Evolutionary conservation across 2,797 vertebrate species (phyloP).

Genomic region (Enteromius anoplus): DNA sequence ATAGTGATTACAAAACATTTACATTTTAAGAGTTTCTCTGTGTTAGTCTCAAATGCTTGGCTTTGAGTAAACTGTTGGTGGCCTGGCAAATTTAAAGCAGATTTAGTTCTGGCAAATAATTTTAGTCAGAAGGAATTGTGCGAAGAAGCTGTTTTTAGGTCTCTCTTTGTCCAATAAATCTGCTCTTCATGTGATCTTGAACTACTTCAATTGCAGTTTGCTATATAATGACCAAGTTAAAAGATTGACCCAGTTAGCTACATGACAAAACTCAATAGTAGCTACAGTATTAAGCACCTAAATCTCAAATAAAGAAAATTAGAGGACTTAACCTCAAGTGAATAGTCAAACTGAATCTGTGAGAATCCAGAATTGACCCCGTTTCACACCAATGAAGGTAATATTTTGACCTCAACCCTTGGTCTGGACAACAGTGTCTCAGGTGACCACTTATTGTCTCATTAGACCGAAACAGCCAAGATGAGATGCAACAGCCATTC

Average conservation of each 20-base stretch:
- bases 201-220: slow-evolving; percentile 7
- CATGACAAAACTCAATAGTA: slow-evolving; percentile 22
- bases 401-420: slow-evolving; percentile 48
- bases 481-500: slow-evolving; percentile 9
- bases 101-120: slow-evolving; percentile 12
- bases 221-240: slow-evolving; percentile 28
- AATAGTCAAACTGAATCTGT: not conserved
- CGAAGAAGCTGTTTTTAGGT: not conserved
- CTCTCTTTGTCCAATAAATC: not conserved
- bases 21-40: not conserved
- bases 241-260: slow-evolving; percentile 30
- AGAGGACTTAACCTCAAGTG: not conserved
- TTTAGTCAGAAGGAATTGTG: not conserved
- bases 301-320: slow-evolving; percentile 1
- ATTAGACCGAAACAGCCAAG: slow-evolving; percentile 45
- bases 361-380: slow-evolving; percentile 26
- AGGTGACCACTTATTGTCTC: slow-evolving; percentile 51
- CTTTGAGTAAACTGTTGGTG: slow-evolving; percentile 15
- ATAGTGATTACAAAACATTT: slow-evolving; percentile 1
- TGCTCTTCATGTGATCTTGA: slow-evolving; percentile 10
- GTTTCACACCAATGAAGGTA: slow-evolving; percentile 42
- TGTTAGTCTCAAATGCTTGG: slow-evolving; percentile 2
- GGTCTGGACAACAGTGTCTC: slow-evolving; percentile 47
- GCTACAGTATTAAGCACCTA: not conserved
- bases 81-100: slow-evolving; percentile 5